These are phyloP conservation scores for Euura lappo DNA, from an alignment of 1,140 invertebrate species.

Conservation along the genomic window DNA sequence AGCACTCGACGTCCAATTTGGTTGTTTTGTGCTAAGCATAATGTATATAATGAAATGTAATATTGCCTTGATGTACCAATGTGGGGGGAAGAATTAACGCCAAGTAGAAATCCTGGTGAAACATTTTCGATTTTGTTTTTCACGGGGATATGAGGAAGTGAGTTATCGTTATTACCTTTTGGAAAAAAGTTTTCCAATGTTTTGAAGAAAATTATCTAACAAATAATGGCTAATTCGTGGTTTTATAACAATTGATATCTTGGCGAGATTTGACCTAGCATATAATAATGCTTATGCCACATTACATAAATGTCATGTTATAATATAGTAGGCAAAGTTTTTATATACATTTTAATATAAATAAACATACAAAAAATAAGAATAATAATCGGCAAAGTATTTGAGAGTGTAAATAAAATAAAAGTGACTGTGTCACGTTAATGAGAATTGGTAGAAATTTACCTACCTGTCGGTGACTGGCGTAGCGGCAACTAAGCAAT, in stretches of 20 bases:
- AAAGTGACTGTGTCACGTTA: not conserved
- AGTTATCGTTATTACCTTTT: too few relatives aligned
- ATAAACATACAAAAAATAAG: too few relatives aligned
- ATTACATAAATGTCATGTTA: not conserved
- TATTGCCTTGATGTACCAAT: slow-evolving; percentile 4
- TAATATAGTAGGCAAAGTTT: not conserved
- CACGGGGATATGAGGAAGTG: too few relatives aligned
- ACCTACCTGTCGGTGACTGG: not conserved
- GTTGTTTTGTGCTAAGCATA: not conserved
- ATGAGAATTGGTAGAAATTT: not conserved
- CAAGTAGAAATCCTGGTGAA: not conserved
- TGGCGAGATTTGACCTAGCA: not conserved
- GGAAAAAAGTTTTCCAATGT: too few relatives aligned
- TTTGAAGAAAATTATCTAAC: not conserved
- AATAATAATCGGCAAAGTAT: not conserved
- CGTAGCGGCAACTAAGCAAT: not conserved
- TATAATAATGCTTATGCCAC: not conserved
- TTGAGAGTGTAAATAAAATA: not conserved
- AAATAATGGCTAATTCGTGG: not conserved
- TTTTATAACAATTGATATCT: slow-evolving; percentile 3
- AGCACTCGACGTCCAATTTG: not conserved
- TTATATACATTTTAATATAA: not conserved
- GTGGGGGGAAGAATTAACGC: not conserved
- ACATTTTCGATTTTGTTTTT: too few relatives aligned
- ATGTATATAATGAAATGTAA: not conserved